A percentile compares a stretch with the other conserved stretches of the same genome.
These are phyloP conservation scores for Nowickia ferox DNA, from an alignment of 2,888 invertebrate genomes.

Conservation along the genomic window DNA sequence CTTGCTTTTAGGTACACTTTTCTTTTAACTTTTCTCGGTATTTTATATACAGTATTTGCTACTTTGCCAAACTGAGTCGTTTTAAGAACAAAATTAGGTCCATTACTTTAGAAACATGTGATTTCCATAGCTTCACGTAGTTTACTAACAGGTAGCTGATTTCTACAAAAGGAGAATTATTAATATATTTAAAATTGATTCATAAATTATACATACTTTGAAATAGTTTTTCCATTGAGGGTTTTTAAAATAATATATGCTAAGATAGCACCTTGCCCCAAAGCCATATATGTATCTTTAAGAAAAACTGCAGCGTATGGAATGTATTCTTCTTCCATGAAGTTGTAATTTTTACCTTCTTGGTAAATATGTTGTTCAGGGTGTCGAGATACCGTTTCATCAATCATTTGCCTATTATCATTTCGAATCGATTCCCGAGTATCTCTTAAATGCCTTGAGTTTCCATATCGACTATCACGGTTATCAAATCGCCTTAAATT, in stretches of 20 bases:
- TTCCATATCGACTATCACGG: background rate
- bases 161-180: conserved; percentile 52
- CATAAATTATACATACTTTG: conserved; percentile 68
- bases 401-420: background rate
- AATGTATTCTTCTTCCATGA: conserved; percentile 6
- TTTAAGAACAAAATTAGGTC: background rate
- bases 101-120: conserved; percentile 66
- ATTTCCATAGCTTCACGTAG: conserved; percentile 43
- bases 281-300: conserved; percentile 64
- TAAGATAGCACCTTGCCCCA: conserved; percentile 73
- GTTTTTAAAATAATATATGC: conserved; percentile 72
- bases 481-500: background rate
- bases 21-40: conserved; percentile 7
- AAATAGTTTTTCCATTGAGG: conserved; percentile 67
- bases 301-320: conserved; percentile 7
- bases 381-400: no score
- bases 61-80: conserved; percentile 21
- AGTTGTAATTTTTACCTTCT: background rate
- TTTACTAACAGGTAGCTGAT: conserved; percentile 42
- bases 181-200: background rate
- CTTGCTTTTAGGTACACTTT: conserved; percentile 70
- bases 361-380: background rate
- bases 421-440: background rate
- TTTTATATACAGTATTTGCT: conserved; percentile 52
- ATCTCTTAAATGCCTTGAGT: background rate